Percentiles rank a stretch among this genome's conserved stretches.
phyloP scores from a whole-genome alignment of 2,888 invertebrate genomes.

The Melolontha melolontha region DNA sequence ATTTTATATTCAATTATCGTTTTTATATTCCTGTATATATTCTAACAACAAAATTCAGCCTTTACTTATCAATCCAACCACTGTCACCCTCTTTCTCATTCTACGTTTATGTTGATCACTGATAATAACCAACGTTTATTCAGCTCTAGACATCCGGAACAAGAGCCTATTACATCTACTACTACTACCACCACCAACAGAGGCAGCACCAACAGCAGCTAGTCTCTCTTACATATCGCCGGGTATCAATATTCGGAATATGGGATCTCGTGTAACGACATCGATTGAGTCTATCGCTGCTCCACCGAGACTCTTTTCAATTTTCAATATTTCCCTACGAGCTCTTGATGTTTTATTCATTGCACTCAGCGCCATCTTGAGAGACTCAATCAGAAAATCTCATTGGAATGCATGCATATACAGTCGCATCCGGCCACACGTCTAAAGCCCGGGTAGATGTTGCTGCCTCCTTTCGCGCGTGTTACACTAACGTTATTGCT shows the following conservation, averaged over 20 bases:
- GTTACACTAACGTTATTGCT: constrained; percentile 20
- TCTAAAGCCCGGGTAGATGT: constrained; percentile 34
- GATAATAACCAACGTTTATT: constrained; percentile 40
- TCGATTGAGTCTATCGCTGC: constrained; percentile 64
- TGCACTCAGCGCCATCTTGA: constrained; percentile 67
- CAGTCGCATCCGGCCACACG: constrained; percentile 58
- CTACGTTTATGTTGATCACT: constrained; percentile 31
- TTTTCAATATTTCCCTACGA: constrained; percentile 67
- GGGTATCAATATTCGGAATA: constrained; percentile 59
- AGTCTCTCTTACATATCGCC: constrained; percentile 50
- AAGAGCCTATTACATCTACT: constrained; percentile 41
- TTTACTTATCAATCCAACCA: neutral
- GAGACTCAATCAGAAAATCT: constrained; percentile 66
- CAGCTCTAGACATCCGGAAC: constrained; percentile 42
- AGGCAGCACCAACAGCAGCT: constrained; percentile 22
- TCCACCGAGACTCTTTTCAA: constrained; percentile 65
- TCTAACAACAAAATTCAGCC: too few relatives aligned
- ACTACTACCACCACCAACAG: constrained; percentile 22
- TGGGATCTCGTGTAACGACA: constrained; percentile 62
- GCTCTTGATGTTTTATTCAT: constrained; percentile 68
- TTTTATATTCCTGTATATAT: too few relatives aligned
- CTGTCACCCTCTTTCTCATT: constrained; percentile 6
- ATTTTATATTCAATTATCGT: too few relatives aligned
- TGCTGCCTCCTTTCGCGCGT: constrained; percentile 28
- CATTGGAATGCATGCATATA: constrained; percentile 65